Evolutionary conservation across 2,888 invertebrate species (phyloP), one percentile per base, ranked within the genome.

Genomic region (Ecliptopera silaceata): DNA sequence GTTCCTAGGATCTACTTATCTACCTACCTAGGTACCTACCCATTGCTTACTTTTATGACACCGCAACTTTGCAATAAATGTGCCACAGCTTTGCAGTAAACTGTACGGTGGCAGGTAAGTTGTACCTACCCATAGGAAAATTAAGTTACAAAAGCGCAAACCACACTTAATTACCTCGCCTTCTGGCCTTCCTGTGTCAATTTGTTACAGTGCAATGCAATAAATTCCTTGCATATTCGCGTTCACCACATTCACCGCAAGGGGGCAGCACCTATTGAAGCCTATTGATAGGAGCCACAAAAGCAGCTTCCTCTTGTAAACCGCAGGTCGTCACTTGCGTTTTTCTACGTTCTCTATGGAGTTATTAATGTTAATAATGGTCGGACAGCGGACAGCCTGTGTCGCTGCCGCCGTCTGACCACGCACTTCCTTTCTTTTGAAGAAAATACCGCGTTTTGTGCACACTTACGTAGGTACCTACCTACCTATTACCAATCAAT

Each of bases 291-390:
- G 48, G 41, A 49, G 53, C 48, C 45, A 48, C 48, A 48, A 48
- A 79, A 72, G 69, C 74, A 69, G 75, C 72, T 81, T 81, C 81
- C 80, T 83, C 74, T 68, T 61, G 61, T 58, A 72, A 66, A 88
- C 89, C 89, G 75, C 89, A 88, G 76, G 74, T 77, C 78, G 74
- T 76, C 72, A 74, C 77, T 80, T 62, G 66, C 70, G 66, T 75
- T 77, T 72, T 72, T 77, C 71, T 69, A 74, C 76, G 76, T 77
- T 77, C 75, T 75, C 68, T 82, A 82, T 84, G 82, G 82, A 85
- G 86, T 86, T 87, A 88, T 88, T 88, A 88, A 79, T 75, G 75
- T 75, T 88, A 88, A 88, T 87, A 82, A 80, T 74, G 71, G 71
- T 70, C 72, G 56, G 66, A 8, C 26, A 26, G 65, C 77, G 65